phyloP scores from a whole-genome alignment of 2,888 invertebrate species.

The Eristalinus sepulchralis region DNA sequence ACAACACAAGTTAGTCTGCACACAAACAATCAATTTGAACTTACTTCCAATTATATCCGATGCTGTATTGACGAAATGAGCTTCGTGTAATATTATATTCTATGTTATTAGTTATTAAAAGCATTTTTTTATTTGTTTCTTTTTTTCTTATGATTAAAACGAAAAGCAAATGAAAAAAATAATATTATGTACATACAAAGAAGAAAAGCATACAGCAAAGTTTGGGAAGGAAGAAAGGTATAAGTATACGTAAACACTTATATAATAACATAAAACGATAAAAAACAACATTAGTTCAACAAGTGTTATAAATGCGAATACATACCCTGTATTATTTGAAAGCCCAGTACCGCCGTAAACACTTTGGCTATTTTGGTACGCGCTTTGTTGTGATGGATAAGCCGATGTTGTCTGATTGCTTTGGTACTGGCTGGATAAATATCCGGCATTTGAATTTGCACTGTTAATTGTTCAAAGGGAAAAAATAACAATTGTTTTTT shows the following conservation, averaged over 20 bases:
- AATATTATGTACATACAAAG: slow-evolving; percentile 24
- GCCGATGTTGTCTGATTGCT: slow-evolving; percentile 78
- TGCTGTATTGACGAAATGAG: background rate
- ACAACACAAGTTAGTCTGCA: background rate
- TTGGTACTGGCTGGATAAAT: slow-evolving; percentile 77
- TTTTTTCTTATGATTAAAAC: background rate
- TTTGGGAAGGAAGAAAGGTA: background rate
- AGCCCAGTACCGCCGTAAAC: slow-evolving; percentile 81
- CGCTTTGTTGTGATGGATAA: slow-evolving; percentile 81
- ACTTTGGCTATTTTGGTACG: slow-evolving; percentile 81
- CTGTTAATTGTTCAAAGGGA: slow-evolving; percentile 73
- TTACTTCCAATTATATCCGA: slow-evolving; percentile 21
- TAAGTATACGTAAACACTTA: background rate
- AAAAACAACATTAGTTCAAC: slow-evolving; percentile 20
- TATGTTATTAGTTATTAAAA: background rate
- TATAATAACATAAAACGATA: slow-evolving; percentile 18
- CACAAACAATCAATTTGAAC: background rate
- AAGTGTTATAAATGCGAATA: slow-evolving; percentile 53
- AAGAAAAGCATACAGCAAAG: background rate
- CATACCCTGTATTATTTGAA: slow-evolving; percentile 81
- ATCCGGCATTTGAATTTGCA: slow-evolving; percentile 81
- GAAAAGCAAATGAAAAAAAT: slow-evolving; percentile 17
- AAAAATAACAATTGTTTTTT: slow-evolving; percentile 45
- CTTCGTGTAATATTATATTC: background rate
- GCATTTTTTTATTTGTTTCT: background rate